Conservation (phyloP, 2,888 invertebrate genomes). For the Rhabditoides inermis region DNA sequence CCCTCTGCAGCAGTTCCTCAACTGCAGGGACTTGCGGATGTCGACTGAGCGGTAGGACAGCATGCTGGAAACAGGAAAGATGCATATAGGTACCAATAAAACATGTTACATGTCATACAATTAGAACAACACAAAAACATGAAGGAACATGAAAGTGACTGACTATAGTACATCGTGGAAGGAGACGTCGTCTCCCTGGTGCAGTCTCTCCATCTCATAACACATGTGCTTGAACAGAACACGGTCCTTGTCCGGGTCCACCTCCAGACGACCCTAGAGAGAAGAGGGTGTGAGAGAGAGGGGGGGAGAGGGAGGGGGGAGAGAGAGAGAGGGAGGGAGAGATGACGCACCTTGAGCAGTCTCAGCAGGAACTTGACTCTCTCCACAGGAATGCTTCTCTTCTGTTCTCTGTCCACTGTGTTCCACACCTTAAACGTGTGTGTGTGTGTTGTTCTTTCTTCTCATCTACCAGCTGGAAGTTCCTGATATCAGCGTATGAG, state of each 20-base stretch:
- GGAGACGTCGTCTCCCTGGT: constrained; percentile 96
- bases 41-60: constrained; percentile 91
- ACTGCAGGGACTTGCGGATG: constrained; percentile 86
- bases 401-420: constrained; percentile 90
- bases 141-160: constrained; percentile 42
- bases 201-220: constrained; percentile 89
- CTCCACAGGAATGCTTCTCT: constrained; percentile 54
- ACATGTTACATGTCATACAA: background rate
- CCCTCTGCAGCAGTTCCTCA: no score
- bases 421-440: constrained; percentile 91
- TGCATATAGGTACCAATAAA: background rate
- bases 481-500: constrained; percentile 94
- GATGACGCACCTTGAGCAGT: constrained; percentile 12
- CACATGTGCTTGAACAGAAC: constrained; percentile 98
- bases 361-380: constrained; percentile 48
- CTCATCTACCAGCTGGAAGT: constrained; percentile 83
- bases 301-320: background rate
- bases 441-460: no score
- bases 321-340: background rate
- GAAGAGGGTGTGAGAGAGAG: background rate
- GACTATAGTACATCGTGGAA: constrained; percentile 99
- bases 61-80: constrained; percentile 64
- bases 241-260: constrained; percentile 92
- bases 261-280: constrained; percentile 54
- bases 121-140: background rate